phyloP scores from a whole-genome alignment of 2,797 vertebrate genomes.

The Lacerta viridis region DNA sequence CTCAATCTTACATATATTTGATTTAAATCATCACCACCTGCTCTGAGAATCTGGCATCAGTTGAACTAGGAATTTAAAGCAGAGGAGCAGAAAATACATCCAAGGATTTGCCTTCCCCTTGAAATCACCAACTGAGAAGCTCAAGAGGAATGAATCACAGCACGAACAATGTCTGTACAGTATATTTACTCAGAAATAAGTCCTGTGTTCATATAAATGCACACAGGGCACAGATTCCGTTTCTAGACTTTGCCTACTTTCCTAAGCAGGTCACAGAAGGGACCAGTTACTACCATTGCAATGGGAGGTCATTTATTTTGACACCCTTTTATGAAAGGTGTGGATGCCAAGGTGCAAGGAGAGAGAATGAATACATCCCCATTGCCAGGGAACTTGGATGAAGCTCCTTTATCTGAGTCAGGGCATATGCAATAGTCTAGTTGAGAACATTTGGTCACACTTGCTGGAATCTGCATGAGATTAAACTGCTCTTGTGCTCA shows the following conservation, averaged over 20 bases:
- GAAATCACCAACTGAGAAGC: neutral
- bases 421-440: neutral
- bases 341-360: neutral
- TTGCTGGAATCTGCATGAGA: neutral
- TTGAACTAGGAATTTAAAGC: neutral
- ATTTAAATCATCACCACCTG: neutral
- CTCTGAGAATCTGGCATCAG: neutral
- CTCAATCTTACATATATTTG: neutral
- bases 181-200: neutral
- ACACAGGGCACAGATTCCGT: neutral
- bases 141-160: neutral
- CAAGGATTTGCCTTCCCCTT: neutral
- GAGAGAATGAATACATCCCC: neutral
- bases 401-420: neutral
- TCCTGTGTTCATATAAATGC: neutral
- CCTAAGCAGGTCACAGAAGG: neutral
- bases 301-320: neutral
- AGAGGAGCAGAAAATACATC: constrained; percentile 1
- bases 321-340: neutral
- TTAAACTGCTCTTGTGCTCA: too few species aligned
- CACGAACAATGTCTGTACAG: neutral
- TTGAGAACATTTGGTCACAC: neutral
- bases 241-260: neutral
- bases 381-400: neutral
- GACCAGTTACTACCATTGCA: neutral